Base-by-base conservation (phyloP, 2,797 vertebrate species). In the Microcaecilia unicolor region DNA sequence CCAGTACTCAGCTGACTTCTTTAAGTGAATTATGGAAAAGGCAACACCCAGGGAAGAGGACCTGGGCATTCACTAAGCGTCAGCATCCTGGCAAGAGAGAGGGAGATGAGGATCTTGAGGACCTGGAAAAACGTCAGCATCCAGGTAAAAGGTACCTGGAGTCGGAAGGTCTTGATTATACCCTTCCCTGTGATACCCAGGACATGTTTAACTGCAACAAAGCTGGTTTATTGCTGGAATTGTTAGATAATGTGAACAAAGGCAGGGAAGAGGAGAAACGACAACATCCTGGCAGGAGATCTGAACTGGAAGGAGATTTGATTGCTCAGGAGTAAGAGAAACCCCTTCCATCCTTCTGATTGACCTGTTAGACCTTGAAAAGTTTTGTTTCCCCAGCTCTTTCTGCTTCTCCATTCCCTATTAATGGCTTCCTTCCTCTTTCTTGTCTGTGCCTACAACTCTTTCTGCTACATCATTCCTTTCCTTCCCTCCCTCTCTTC, bases 271-370 rank as follows among this genome's bases (percentile, higher is more conserved):
- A 85, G 44, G 78, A 89, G 74, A 94, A 97, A 74, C 71, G 81
- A 25, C 92, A 92, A 56, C 92, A 93, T 46, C 92, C 90, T 5
- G 91, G 92, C 8, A 87, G 83, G 64, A 80, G 89, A 51, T 70
- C 77, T 15, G 66, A 66, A 11, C 44, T 69, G 42, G 78, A 79
- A 30, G 73, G 73, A 18, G 80, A 83, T 41, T 42, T 65, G 30
- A 70, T 55, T 31, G 72, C 73, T 10, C 61, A 61, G 33, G 66
- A 65, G 67, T 85, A 72, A 80, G 61, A 16, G 39, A n/a, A n/a
- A n/a, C n/a, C n/a, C 14, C 34, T 45, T 40, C 22, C 29, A 50
- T 48, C 28, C 26, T 43, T 37, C 16, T 15, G 47, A 27, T 9
- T 16, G 33, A 57, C 28, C 17, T 17, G 9, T 25, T 18, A 41